These are phyloP conservation scores for Phragmatobia fuliginosa DNA, from an alignment of 2,888 invertebrate species.

Conservation along the genomic window DNA sequence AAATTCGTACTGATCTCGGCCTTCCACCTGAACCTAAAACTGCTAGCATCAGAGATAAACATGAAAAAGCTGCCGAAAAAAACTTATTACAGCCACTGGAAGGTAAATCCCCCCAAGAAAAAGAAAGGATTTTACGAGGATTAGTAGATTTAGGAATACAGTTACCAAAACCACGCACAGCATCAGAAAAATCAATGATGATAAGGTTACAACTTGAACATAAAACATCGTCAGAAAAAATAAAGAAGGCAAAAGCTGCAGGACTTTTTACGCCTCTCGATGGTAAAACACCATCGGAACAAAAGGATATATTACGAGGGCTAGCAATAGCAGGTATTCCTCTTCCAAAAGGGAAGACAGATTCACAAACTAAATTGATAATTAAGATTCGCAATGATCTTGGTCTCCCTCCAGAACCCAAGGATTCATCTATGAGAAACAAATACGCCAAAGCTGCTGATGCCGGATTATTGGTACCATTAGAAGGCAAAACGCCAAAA, in stretches of 20 bases:
- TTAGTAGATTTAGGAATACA: constrained; percentile 33
- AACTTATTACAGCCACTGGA: background rate
- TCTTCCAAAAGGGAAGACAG: constrained; percentile 49
- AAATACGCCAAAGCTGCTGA: constrained; percentile 45
- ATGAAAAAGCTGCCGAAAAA: background rate
- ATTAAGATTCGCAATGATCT: constrained; percentile 33
- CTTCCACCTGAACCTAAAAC: background rate
- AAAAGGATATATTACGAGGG: constrained; percentile 46
- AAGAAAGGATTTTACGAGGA: constrained; percentile 43
- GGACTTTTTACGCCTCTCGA: constrained; percentile 40
- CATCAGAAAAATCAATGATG: constrained; percentile 47
- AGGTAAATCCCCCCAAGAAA: constrained; percentile 40
- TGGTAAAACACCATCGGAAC: constrained; percentile 42
- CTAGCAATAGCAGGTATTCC: constrained; percentile 47
- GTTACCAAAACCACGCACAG: constrained; percentile 45
- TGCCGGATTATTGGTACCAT: constrained; percentile 41
- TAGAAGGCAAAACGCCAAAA: constrained; percentile 40
- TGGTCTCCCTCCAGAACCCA: constrained; percentile 52
- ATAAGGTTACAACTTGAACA: constrained; percentile 46
- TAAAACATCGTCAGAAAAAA: constrained; percentile 46
- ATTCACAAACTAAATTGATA: constrained; percentile 42
- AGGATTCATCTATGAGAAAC: constrained; percentile 42
- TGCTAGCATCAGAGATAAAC: background rate
- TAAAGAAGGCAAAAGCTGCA: constrained; percentile 42
- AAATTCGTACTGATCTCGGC: background rate